Conservation (phyloP, 2,888 invertebrate genomes). For the Platycheirus rosarum region DNA sequence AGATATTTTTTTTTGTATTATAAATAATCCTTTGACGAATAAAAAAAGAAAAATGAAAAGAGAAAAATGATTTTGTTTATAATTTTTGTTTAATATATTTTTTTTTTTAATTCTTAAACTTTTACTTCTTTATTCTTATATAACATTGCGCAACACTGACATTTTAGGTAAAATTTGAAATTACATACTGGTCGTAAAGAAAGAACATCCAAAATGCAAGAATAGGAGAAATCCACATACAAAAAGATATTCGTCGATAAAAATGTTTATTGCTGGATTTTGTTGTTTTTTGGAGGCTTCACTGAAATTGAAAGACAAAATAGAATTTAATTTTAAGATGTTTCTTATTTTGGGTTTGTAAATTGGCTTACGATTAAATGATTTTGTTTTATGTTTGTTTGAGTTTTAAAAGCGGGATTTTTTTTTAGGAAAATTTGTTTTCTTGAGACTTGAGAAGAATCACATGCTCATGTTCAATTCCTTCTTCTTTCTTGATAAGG, state of each 20-base stretch:
- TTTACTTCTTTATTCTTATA: conserved; percentile 54
- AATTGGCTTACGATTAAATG: no score
- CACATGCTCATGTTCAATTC: no score
- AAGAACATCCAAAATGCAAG: conserved; percentile 67
- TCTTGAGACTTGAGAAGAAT: no score
- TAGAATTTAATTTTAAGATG: background rate
- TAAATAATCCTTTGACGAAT: conserved; percentile 41
- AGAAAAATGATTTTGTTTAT: conserved; percentile 18
- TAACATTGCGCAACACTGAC: conserved; percentile 68
- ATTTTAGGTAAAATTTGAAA: conserved; percentile 55
- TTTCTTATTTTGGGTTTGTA: no score
- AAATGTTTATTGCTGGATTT: conserved; percentile 62
- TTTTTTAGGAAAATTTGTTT: no score
- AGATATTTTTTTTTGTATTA: conserved; percentile 11
- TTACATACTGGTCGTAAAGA: conserved; percentile 67
- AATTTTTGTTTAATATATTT: no score
- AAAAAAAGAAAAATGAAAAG: conserved; percentile 27
- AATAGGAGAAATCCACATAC: conserved; percentile 62
- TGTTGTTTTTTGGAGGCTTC: conserved; percentile 45
- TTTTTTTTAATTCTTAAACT: conserved; percentile 27
- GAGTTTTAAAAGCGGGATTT: no score
- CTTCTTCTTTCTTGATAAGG: no score
- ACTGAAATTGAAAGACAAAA: conserved; percentile 48
- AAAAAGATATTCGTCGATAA: conserved; percentile 41
- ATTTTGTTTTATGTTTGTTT: no score